phyloP scores from a whole-genome alignment of 2,113 vertebrate species.

The Hemibagrus wyckioides region DNA sequence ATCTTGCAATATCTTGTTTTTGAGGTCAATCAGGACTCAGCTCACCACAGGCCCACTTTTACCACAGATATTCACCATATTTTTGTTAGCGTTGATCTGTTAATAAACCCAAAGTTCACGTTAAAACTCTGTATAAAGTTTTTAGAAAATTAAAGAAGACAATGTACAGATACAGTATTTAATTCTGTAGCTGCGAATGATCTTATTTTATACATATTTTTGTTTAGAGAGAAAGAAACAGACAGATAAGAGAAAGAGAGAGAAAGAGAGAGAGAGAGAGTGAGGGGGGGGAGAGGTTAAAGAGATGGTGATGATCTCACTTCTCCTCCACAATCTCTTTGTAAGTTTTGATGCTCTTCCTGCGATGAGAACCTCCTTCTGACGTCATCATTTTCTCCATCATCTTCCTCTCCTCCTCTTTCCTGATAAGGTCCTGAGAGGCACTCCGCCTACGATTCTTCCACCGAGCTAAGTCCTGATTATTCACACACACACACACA shows the following conservation, averaged over 20 bases:
- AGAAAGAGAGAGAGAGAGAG: background rate
- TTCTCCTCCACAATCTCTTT: constrained; percentile 97
- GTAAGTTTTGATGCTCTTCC: constrained; percentile 98
- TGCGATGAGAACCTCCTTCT: constrained; percentile 74
- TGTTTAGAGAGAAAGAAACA: background rate
- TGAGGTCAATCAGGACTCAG: background rate
- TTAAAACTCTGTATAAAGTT: background rate
- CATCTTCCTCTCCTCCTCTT: constrained; percentile 95
- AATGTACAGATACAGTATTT: background rate
- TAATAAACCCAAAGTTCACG: background rate
- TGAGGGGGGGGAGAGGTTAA: too few species aligned
- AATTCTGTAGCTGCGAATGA: background rate
- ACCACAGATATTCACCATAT: background rate
- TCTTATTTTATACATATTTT: background rate
- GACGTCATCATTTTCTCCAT: constrained; percentile 87
- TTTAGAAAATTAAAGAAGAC: background rate
- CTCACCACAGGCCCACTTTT: background rate
- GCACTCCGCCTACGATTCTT: constrained; percentile 92
- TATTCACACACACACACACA: background rate
- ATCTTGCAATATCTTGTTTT: constrained; percentile 6
- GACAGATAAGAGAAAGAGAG: background rate
- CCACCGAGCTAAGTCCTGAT: constrained; percentile 92
- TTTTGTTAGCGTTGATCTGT: background rate
- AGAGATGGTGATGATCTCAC: constrained; percentile 66
- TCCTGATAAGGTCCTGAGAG: constrained; percentile 94